Base-by-base conservation (phyloP, 1,140 invertebrate genomes). In the Drosophila watanabei region DNA sequence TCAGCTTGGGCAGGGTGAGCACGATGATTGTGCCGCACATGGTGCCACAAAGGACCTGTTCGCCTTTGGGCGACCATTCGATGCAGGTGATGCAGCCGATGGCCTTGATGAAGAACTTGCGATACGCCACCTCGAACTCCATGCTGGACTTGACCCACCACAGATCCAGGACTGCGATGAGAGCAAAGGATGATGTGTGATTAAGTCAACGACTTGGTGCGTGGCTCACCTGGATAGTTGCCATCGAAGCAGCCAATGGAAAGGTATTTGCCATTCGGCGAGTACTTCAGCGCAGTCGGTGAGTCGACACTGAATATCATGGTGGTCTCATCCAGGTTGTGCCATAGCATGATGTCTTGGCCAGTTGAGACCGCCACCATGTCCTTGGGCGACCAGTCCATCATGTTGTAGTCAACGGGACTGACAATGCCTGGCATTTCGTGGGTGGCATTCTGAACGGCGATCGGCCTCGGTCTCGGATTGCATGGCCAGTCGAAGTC, bases 341-440 rank as follows among this genome's bases (percentile, higher is more conserved):
- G 83, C 90, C 90, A 93, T 14, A 93, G 54, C 41, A 93, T 88
- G 8, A 93, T 49, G 43, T 92, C 86, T 32, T 85, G 48, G 2
- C 81, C 88, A 57, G 83, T 88, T 0, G 90, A 88, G 16, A 91
- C 66, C 0, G 82, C 92, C 43, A 93, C 86, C 58, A 91, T 92
- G 41, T 72, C 86, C n/a, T 63, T 65, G 1, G 39, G 24, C 0
- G 92, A 93, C 92, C 92, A 93, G 46, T 92, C 92, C 71, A 93
- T 87, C 30, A 92, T 43, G 59, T 93, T 93, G 10, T 65, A 59
- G 75, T 87, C 85, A 66, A 66, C 59, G 4, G 57, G 71, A 43
- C 45, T 78, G 39, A 58, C 46, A 14, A 80, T 57, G 39, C 76
- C 88, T 0, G 87, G 79, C 75, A 92, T 76, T 41, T 92, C 90